Evolutionary conservation across 2,113 vertebrate genomes (phyloP), one percentile per base, ranked within the genome.

Genomic region (Microcebus ravelobensis): DNA sequence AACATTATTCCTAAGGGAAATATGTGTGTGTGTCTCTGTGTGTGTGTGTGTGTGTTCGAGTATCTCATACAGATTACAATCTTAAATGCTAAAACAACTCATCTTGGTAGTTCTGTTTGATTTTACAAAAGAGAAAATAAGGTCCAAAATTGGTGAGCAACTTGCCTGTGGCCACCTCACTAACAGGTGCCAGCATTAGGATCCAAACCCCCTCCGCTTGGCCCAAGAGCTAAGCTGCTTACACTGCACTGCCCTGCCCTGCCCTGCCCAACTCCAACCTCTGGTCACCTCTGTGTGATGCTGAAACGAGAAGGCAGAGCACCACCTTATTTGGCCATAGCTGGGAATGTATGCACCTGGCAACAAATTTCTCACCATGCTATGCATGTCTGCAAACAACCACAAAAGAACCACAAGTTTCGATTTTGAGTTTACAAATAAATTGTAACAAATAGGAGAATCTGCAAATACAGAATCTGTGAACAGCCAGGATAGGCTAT

Each of bases 311-410:
- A 12, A 18, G 25, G 29, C 57, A 14, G 27, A 55, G 50, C 36
- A 34, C 14, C 0, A 1, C 71, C 36, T 67, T 4, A 1, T 2
- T 1, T 14, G 57, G 48, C 48, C 21, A 76, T 21, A 3, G 45
- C 59, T 3, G 20, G 23, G 14, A 77, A 29, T 0, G 0, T 11
- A 6, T 1, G 6, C 17, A 15, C 0, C 13, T 8, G 0, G 12
- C 0, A 10, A 48, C 14, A 36, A 8, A 1, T 11, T 23, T 73
- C 6, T 18, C 42, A 6, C 48, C 4, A 45, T 48, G 36, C 4
- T 57, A 8, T 5, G 2, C 9, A 3, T 15, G 48, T 84, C 55
- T 73, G 39, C 63, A 39, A 45, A 83, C 25, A 39, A 68, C 68
- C 27, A 29, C 29, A 8, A 70, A 68, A 11, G 7, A 4, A 17